Base-by-base conservation (phyloP, 2,888 invertebrate genomes). In the Phengaris arion region DNA sequence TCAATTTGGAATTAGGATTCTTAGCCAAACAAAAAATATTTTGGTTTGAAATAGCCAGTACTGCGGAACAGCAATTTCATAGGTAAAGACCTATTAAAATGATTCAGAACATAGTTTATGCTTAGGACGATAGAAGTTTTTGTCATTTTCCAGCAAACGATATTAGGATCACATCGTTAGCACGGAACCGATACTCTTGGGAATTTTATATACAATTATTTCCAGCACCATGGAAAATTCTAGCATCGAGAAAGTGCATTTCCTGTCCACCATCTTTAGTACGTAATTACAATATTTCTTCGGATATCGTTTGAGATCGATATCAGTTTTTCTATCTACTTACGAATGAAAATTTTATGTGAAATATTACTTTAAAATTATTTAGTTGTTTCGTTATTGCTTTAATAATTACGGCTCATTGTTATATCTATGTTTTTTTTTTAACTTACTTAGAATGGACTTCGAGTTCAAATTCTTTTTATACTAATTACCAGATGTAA, bases 231-330 rank as follows among this genome's bases (percentile, higher is more conserved):
- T 64, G 54, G 22, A 35, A 52, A 72, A 54, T 51, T 72, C 72
- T 22, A 72, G 52, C 51, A 35, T 54, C 52, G 52, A 72, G 72
- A 52, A 72, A 72, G 51, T 54, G 72, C 72, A 72, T 72, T 45
- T 54, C 52, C 52, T 1, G 45, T 72, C 22, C n/a, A n/a, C 52
- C 12, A 54, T 52, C 51, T 70, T 35, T 35, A 54, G 72, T 13
- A 64, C 72, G 13, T 54, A 72, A 72, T 72, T 72, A 72, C 52
- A 72, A 72, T 72, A 72, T 72, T 72, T 54, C 72, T 72, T 22
- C 52, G 51, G 12, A 72, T 48, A 69, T 69, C 48, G 69, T 48
- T 48, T 48, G 48, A 69, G 48, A 48, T 48, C 9, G 35, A 48
- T 48, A 48, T n/a, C n/a, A 8, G 35, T 64, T 64, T 64, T 64